phyloP scores from a whole-genome alignment of 2,888 invertebrate species.

The Frankliniella intonsa region DNA sequence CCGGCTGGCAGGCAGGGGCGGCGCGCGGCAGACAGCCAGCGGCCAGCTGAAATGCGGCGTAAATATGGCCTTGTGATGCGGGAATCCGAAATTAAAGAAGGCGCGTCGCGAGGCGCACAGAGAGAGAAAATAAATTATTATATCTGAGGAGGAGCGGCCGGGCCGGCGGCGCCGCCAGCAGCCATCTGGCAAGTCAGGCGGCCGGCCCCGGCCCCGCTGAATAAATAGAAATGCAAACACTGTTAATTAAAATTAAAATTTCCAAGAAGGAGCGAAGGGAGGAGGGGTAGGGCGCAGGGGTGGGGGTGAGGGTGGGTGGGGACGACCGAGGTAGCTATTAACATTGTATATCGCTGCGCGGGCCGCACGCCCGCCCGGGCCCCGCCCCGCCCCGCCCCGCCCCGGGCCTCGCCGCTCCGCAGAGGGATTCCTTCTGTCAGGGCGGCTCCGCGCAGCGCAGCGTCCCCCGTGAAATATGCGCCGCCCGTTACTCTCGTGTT shows the following conservation, averaged over 20 bases:
- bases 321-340: background rate
- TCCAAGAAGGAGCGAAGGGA: background rate
- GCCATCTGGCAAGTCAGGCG: constrained; percentile 21
- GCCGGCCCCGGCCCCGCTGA: background rate
- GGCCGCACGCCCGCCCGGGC: background rate
- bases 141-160: background rate
- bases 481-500: too few species aligned
- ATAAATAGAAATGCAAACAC: constrained; percentile 27
- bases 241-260: constrained; percentile 23
- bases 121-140: constrained; percentile 18
- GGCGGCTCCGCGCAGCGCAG: too few species aligned
- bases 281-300: too few species aligned
- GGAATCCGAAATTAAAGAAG: constrained; percentile 7
- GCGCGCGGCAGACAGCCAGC: too few species aligned
- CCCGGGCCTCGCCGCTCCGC: background rate
- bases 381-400: background rate
- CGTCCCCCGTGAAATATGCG: too few species aligned
- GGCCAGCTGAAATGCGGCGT: background rate
- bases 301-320: too few species aligned
- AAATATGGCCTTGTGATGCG: background rate
- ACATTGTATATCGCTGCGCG: background rate
- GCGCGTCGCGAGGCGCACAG: background rate
- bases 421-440: too few species aligned
- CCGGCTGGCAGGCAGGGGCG: too few species aligned
- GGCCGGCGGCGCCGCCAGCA: background rate